Base-by-base conservation (phyloP, 2,113 vertebrate species). In the Callochromis pleurospilus region DNA sequence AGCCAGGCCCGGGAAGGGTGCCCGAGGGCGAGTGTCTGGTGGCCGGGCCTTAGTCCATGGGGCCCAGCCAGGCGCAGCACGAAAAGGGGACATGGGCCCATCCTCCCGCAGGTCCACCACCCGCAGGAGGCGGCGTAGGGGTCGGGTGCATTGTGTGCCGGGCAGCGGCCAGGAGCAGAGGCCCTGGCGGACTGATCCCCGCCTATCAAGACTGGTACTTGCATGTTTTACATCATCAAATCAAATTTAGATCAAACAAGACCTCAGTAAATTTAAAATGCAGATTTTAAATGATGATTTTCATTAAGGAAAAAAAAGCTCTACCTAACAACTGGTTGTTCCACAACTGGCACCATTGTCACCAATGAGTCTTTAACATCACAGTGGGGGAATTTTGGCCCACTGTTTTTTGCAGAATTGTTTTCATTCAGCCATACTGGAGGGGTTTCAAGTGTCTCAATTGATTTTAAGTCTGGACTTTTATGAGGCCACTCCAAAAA, bases 61-160 rank as follows among this genome's bases (percentile, higher is more conserved):
- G 51, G 51, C n/a, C 9, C 51, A 11, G 51, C 51, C 2, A 0
- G 51, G 51, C n/a, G 5, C 10, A 54, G 1, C 0, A 3, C 2
- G 51, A 54, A 54, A 21, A 54, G 51, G 51, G 51, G 9, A 54
- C 51, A 54, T 21, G 9, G n/a, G 9, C n/a, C 51, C n/a, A 54
- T 54, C 51, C n/a, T 54, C 1, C 51, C 0, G 10, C 51, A 54
- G 51, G 51, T 9, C n/a, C 51, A 21, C n/a, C 51, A 54, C 51
- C 53, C 3, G 6, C 53, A 54, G 53, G 53, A 54, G 53, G 53
- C 2, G 3, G n/a, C 11, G 6, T 13, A 2, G n/a, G n/a, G 53
- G 53, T 54, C 0, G 53, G n/a, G 5, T 24, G 21, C 53, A 54
- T 24, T 54, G 53, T 54, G n/a, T 54, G 53, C 53, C 6, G 2